Evolutionary conservation across 2,797 vertebrate genomes (phyloP).

Genomic region (Sebastes melanostomus): DNA sequence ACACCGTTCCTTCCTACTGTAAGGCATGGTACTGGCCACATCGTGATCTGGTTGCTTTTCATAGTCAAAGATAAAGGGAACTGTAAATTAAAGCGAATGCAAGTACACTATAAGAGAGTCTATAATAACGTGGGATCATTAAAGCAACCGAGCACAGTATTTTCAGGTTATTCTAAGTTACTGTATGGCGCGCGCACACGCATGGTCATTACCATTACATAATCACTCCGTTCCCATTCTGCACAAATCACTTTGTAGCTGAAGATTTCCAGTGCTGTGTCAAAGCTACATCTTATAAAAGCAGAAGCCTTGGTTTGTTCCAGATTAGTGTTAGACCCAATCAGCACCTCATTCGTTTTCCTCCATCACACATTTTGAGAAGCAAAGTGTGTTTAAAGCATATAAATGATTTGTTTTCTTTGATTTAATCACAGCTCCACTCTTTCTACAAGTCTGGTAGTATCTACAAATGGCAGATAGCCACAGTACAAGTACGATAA

Average conservation of each 20-base stretch:
- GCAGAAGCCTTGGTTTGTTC: neutral
- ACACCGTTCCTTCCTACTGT: neutral
- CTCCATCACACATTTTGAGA: neutral
- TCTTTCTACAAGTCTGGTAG: neutral
- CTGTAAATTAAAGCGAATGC: neutral
- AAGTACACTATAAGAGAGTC: neutral
- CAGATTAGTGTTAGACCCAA: neutral
- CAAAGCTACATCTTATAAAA: neutral
- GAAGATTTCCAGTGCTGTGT: neutral
- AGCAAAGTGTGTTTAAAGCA: neutral
- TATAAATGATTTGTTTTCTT: neutral
- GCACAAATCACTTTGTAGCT: neutral
- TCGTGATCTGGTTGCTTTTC: neutral
- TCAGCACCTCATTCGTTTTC: constrained; percentile 12
- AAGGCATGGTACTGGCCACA: neutral
- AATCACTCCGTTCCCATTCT: neutral
- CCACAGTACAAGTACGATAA: neutral
- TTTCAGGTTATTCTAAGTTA: too few species aligned
- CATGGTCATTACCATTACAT: too few species aligned
- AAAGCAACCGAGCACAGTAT: neutral
- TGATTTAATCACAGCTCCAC: neutral
- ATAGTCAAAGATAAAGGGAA: neutral
- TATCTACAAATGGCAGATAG: neutral
- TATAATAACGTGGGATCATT: neutral
- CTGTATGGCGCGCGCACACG: too few species aligned